Evolutionary conservation across 1,140 invertebrate genomes (phyloP).

Genomic region (Saccostrea glomerata): DNA sequence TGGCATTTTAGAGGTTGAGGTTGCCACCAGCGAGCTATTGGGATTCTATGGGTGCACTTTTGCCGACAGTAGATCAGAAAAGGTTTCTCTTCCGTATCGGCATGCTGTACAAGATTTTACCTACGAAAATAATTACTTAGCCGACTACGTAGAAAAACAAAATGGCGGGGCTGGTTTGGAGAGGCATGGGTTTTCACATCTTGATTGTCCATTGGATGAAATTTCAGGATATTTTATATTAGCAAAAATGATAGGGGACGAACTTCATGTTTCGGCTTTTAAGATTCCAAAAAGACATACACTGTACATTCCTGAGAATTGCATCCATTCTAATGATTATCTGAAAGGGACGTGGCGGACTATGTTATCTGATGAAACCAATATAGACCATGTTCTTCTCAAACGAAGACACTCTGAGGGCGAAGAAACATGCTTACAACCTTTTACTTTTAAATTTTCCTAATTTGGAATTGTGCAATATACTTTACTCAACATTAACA

Average conservation of each 20-base stretch:
- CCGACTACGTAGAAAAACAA: constrained; percentile 51
- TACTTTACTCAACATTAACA: too few relatives aligned
- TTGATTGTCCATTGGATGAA: constrained; percentile 57
- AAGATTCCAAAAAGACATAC: constrained; percentile 49
- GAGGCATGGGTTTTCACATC: constrained; percentile 56
- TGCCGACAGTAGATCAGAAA: constrained; percentile 50
- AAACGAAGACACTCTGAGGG: neutral
- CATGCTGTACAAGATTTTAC: constrained; percentile 59
- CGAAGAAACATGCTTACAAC: neutral
- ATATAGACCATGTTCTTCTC: constrained; percentile 57
- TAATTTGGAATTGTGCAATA: neutral
- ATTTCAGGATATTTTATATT: constrained; percentile 55
- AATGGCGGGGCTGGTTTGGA: constrained; percentile 59
- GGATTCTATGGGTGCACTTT: constrained; percentile 55
- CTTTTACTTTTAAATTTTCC: neutral
- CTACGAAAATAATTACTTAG: constrained; percentile 54
- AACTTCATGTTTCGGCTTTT: constrained; percentile 55
- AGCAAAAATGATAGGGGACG: constrained; percentile 50
- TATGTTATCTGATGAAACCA: constrained; percentile 59
- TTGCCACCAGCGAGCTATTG: constrained; percentile 53
- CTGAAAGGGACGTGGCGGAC: constrained; percentile 55
- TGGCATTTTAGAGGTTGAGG: constrained; percentile 32
- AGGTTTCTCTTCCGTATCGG: constrained; percentile 54
- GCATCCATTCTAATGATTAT: constrained; percentile 58
- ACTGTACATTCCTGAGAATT: constrained; percentile 47